Percentiles rank a stretch among this genome's conserved stretches.
Conservation (phyloP, 1,140 invertebrate genomes). For the Episyrphus balteatus region DNA sequence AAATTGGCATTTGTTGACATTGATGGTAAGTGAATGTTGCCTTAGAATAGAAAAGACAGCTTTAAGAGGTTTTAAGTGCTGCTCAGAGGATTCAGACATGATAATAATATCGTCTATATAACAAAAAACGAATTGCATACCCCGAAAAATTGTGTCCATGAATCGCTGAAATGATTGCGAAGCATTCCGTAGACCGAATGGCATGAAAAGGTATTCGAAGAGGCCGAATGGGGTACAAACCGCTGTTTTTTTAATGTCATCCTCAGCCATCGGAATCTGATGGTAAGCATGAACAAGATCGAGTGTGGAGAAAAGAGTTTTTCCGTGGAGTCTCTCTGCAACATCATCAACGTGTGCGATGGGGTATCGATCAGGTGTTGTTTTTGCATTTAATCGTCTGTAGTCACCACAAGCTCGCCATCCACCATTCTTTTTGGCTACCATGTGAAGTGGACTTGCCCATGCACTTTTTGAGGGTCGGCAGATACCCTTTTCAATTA, state of each 20-base stretch:
- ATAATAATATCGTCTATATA: slow-evolving; percentile 35
- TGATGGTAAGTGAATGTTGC: slow-evolving; percentile 13
- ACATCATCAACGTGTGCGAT: slow-evolving; percentile 27
- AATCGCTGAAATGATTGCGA: slow-evolving; percentile 40
- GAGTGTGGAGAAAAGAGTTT: slow-evolving; percentile 35
- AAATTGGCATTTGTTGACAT: slow-evolving; percentile 23
- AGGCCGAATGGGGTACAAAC: slow-evolving; percentile 30
- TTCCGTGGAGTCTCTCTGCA: slow-evolving; percentile 20
- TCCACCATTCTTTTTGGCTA: slow-evolving; percentile 29
- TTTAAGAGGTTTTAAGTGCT: slow-evolving; percentile 21
- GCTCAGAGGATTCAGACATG: slow-evolving; percentile 14
- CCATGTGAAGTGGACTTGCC: slow-evolving; percentile 38
- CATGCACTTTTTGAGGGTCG: slow-evolving; percentile 35
- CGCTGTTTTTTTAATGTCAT: slow-evolving; percentile 33
- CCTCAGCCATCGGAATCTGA: slow-evolving; percentile 28
- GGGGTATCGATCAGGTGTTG: slow-evolving; percentile 27
- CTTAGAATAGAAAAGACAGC: slow-evolving; percentile 9
- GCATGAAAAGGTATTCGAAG: slow-evolving; percentile 14
- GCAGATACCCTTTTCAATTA: slow-evolving; percentile 27
- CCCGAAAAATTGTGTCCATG: slow-evolving; percentile 37
- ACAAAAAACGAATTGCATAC: slow-evolving; percentile 19
- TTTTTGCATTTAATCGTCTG: slow-evolving; percentile 34
- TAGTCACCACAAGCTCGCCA: slow-evolving; percentile 39
- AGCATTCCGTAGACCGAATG: slow-evolving; percentile 30
- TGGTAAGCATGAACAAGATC: slow-evolving; percentile 41